Base-by-base conservation (phyloP, 2,113 vertebrate genomes). In the Cathartes aura region DNA sequence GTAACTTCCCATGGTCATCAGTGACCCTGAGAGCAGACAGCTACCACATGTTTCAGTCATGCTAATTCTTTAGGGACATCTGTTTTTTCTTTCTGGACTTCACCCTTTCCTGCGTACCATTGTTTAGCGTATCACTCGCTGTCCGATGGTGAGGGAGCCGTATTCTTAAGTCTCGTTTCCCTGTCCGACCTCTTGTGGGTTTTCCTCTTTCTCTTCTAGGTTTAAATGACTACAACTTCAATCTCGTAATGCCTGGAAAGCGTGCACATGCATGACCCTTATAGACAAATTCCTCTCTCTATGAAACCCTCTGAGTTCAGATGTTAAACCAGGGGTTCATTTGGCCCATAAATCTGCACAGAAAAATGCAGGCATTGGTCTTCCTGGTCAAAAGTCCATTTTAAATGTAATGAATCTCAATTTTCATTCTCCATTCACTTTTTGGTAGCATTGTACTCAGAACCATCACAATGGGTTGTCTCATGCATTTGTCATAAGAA, bases 301-400 rank as follows among this genome's bases (percentile, higher is more conserved):
- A 40, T 64, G 71, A 81, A 96, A 66, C 50, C 79, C 34, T 48
- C 40, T 0, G 15, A 87, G 93, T 75, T 93, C 83, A 93, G 83
- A 81, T 93, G 93, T 96, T 95, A 96, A 96, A 71, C 60, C 84
- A 89, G 81, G 76, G 87, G 36, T 55, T 94, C 56, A 24, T 75
- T 64, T 87, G 91, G 53, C 58, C 84, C 60, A 18, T 91, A 93
- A 93, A 91, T 91, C 81, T 75, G 47, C 32, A 42, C 52, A 80
- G 83, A 74, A 90, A 93, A 97, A 85, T 52, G 74, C 60, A 87
- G 60, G 8, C 29, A 79, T 95, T 91, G 76, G 75, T 93, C 73
- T 85, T 64, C 36, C 48, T 90, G 87, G 30, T 91, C 82, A 84
- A 62, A 89, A 92, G 80, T 81, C 87, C 72, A 75, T 45, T 94